Percentiles rank a stretch among this genome's conserved stretches.
Evolutionary conservation across 2,797 vertebrate genomes (phyloP).

Genomic region (Tapera naevia): DNA sequence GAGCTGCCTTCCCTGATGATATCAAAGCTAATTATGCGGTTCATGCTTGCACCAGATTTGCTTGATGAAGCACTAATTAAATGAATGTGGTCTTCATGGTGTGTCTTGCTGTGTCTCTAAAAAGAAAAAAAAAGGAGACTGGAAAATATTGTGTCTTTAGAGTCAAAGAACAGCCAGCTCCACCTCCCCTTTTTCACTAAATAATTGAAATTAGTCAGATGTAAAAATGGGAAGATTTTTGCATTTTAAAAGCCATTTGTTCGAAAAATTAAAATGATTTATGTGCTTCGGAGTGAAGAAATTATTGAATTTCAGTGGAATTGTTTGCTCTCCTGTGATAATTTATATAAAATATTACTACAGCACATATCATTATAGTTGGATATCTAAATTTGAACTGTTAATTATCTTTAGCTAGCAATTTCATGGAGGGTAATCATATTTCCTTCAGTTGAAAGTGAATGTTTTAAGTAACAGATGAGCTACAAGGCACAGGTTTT

Average conservation of each 20-base stretch:
- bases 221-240: not conserved
- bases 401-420: constrained; percentile 65
- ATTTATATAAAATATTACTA: constrained; percentile 41
- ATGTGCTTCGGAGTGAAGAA: not conserved
- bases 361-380: constrained; percentile 35
- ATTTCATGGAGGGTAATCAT: constrained; percentile 61
- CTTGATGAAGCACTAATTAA: not conserved
- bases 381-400: constrained; percentile 36
- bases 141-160: not conserved
- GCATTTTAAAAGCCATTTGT: not conserved
- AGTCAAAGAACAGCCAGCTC: not conserved
- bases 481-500: constrained; percentile 37
- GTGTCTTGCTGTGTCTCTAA: not conserved
- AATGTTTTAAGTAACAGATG: constrained; percentile 58
- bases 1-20: not conserved
- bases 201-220: not conserved
- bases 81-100: not conserved
- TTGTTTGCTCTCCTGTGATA: constrained; percentile 9
- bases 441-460: constrained; percentile 59
- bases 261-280: not conserved
- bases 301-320: constrained; percentile 14
- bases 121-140: not conserved
- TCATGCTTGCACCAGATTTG: not conserved
- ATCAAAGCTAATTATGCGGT: not conserved
- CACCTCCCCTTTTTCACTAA: not conserved